Conservation (phyloP, 2,888 invertebrate species). For the Pachydiplax longipennis region DNA sequence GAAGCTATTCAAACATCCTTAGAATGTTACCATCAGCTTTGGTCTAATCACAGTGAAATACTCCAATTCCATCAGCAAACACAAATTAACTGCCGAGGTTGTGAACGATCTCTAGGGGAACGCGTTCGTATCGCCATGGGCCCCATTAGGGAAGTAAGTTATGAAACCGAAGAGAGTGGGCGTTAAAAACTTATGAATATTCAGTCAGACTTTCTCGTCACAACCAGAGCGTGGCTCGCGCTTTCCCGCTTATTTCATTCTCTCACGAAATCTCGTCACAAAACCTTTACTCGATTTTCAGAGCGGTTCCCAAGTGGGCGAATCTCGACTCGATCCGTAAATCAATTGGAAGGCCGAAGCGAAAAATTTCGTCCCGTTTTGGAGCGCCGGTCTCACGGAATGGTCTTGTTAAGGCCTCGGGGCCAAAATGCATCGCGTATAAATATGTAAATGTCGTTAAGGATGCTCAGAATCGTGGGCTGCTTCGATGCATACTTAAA, state of each 20-base stretch:
- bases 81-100: too few species aligned
- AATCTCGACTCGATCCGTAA: neutral
- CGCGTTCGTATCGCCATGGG: neutral
- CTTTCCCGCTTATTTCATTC: neutral
- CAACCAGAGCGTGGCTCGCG: neutral
- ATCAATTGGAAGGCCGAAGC: neutral
- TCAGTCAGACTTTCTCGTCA: neutral
- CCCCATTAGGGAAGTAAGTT: neutral
- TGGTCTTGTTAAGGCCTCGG: too few species aligned
- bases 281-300: neutral
- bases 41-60: too few species aligned
- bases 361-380: too few species aligned
- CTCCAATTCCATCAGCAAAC: too few species aligned
- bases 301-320: neutral
- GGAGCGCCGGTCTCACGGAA: too few species aligned
- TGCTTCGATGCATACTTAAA: too few species aligned
- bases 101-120: neutral
- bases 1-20: too few species aligned
- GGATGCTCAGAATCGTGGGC: too few species aligned
- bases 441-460: too few species aligned
- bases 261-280: neutral
- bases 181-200: conserved; percentile 18
- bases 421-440: too few species aligned
- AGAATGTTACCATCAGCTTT: too few species aligned
- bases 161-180: neutral